Percentiles rank a stretch among this genome's conserved stretches.
These are phyloP conservation scores for Beroe forskalii DNA, from an alignment of 37 sponge, comb jelly and placozoan genomes.

Conservation along the genomic window DNA sequence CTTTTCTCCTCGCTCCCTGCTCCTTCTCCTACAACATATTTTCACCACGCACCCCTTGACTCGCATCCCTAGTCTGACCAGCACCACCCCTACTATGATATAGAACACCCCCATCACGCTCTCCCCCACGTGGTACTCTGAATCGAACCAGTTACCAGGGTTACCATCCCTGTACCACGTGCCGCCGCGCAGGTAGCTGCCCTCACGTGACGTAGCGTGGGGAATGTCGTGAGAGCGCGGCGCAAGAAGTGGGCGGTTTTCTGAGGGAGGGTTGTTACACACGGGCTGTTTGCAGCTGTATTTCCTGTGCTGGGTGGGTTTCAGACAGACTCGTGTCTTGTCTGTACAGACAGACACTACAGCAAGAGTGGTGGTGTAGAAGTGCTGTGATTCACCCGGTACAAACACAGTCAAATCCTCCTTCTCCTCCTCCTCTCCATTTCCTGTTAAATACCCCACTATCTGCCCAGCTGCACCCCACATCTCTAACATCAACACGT, in stretches of 20 bases:
- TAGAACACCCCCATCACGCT: neutral
- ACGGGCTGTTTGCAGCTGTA: neutral
- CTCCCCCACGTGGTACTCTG: slow-evolving; percentile 1
- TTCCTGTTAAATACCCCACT: neutral
- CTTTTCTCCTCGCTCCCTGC: neutral
- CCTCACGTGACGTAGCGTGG: neutral
- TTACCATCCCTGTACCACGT: slow-evolving; percentile 11
- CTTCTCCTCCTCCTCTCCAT: neutral
- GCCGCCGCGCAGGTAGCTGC: neutral
- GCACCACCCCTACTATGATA: neutral
- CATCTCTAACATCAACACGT: neutral
- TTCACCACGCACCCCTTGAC: neutral
- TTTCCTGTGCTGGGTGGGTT: neutral
- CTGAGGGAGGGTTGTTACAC: neutral
- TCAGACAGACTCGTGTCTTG: neutral
- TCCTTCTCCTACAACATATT: neutral
- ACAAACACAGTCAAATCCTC: neutral
- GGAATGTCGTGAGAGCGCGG: neutral
- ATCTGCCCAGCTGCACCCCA: neutral
- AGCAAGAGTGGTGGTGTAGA: neutral
- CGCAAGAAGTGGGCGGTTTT: neutral
- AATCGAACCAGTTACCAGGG: neutral
- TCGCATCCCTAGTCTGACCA: neutral
- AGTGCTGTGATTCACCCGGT: neutral
- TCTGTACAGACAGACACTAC: neutral